Conservation (phyloP, 2,888 invertebrate genomes). For the Trissonchulus sp. region DNA sequence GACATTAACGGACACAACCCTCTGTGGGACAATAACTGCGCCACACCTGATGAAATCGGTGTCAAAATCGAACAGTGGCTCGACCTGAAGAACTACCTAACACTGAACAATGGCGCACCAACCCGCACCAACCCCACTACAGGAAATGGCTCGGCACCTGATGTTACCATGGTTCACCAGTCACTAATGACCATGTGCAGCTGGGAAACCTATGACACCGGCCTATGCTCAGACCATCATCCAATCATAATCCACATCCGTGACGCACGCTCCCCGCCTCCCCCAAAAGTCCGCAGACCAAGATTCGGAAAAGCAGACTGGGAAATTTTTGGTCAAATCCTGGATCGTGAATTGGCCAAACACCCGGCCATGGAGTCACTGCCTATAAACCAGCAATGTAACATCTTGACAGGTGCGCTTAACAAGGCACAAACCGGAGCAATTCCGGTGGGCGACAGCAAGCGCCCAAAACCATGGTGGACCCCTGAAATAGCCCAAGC, state of each 20-base stretch:
- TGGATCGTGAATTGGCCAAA: too few species aligned
- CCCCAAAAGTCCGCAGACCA: too few species aligned
- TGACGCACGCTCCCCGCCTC: constrained; percentile 8
- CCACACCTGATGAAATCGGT: constrained; percentile 6
- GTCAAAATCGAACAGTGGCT: constrained; percentile 12
- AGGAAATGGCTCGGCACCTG: constrained; percentile 11
- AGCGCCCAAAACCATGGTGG: too few species aligned
- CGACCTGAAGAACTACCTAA: background rate
- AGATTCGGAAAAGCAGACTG: too few species aligned
- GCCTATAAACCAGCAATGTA: too few species aligned
- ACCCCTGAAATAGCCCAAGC: too few species aligned
- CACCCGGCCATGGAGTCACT: too few species aligned
- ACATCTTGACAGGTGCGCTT: too few species aligned
- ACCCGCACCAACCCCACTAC: background rate
- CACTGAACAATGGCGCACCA: constrained; percentile 14
- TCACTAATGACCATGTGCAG: background rate
- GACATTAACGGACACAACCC: constrained; percentile 10
- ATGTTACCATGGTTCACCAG: constrained; percentile 5
- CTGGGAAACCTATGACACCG: background rate
- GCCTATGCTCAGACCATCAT: constrained; percentile 11
- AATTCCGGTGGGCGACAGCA: too few species aligned
- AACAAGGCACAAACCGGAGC: too few species aligned
- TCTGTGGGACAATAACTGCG: background rate
- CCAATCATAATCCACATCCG: constrained; percentile 6
- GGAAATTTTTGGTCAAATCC: too few species aligned